These are phyloP conservation scores for Leucophenga varia DNA, from an alignment of 1,140 invertebrate species.

Conservation along the genomic window DNA sequence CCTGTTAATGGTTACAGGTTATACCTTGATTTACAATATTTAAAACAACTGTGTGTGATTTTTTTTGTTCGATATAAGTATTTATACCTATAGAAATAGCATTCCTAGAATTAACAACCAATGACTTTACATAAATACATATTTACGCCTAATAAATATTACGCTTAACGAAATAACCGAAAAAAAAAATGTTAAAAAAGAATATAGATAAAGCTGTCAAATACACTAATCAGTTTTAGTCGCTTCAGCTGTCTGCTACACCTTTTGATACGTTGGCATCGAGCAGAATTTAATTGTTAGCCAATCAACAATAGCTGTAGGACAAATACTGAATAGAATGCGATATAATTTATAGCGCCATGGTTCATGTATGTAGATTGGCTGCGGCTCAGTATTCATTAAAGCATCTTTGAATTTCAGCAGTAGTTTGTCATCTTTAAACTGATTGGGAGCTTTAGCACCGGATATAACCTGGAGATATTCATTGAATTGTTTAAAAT, in stretches of 20 bases:
- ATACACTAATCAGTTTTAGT: too few species aligned
- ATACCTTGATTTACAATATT: too few species aligned
- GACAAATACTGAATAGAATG: conserved; percentile 58
- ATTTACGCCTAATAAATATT: too few species aligned
- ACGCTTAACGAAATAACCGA: too few species aligned
- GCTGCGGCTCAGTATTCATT: conserved; percentile 57
- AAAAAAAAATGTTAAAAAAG: too few species aligned
- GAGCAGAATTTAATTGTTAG: conserved; percentile 60
- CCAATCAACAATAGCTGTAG: conserved; percentile 59
- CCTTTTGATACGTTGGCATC: conserved; percentile 56
- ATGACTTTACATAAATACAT: too few species aligned
- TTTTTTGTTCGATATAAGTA: too few species aligned
- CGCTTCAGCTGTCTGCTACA: too few species aligned
- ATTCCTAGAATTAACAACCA: too few species aligned
- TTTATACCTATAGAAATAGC: too few species aligned
- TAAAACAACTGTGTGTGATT: too few species aligned
- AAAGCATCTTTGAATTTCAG: conserved; percentile 60
- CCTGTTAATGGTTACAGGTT: background rate
- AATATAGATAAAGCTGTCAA: too few species aligned
- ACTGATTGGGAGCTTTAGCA: conserved; percentile 45
- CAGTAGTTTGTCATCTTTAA: conserved; percentile 59
- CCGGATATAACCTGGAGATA: conserved; percentile 59
- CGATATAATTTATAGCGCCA: conserved; percentile 60
- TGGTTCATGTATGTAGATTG: conserved; percentile 61
- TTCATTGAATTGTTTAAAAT: conserved; percentile 60